These are phyloP conservation scores for Eumeta japonica DNA, from an alignment of 1,140 invertebrate genomes.

Conservation along the genomic window DNA sequence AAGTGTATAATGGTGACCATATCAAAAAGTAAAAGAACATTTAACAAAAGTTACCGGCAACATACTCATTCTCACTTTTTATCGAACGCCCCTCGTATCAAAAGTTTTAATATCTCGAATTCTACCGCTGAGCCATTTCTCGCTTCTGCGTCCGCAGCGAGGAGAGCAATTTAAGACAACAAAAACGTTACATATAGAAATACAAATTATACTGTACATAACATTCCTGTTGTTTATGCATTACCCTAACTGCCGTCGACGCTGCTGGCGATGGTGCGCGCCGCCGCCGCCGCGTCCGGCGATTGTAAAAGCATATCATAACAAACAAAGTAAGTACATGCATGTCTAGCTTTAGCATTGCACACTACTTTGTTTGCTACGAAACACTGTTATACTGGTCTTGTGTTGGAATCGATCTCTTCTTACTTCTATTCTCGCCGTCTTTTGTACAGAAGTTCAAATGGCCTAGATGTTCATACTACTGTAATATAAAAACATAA, in stretches of 20 bases:
- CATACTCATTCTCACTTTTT: no score
- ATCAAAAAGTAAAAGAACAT: no score
- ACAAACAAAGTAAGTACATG: conserved; percentile 59
- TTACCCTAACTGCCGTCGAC: conserved; percentile 34
- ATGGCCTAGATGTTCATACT: no score
- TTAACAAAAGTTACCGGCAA: no score
- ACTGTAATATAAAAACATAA: no score
- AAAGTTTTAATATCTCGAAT: no score
- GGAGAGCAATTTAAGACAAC: conserved; percentile 56
- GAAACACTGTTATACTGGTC: conserved; percentile 34
- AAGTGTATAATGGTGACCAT: no score
- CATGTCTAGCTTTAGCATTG: conserved; percentile 50
- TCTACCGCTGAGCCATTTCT: no score
- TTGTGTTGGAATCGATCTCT: no score
- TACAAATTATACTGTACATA: conserved; percentile 53
- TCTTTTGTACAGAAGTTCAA: no score
- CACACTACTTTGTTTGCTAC: conserved; percentile 55
- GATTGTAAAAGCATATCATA: conserved; percentile 37
- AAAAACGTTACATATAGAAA: conserved; percentile 58
- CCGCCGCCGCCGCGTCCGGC: conserved; percentile 8
- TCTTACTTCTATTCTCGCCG: no score
- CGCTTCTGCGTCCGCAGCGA: conserved; percentile 39
- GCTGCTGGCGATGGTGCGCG: neutral
- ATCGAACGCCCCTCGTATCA: no score
- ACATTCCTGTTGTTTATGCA: conserved; percentile 56